These are phyloP conservation scores for Luscinia megarhynchos DNA, from an alignment of 2,797 vertebrate species.

Conservation along the genomic window DNA sequence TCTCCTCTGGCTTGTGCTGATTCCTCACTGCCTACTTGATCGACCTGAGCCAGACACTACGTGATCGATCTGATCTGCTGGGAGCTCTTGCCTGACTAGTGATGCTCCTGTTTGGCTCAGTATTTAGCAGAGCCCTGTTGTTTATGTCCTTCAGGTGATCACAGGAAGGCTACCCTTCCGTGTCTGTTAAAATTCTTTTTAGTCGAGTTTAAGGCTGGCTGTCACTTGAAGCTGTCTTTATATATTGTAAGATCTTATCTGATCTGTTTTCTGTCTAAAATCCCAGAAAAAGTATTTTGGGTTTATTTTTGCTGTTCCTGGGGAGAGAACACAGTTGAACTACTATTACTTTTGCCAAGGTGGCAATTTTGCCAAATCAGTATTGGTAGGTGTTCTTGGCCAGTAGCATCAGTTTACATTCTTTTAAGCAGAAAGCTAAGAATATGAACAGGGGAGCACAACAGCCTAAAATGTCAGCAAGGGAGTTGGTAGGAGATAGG, in stretches of 20 bases:
- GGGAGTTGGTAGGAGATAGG: neutral
- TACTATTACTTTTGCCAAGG: neutral
- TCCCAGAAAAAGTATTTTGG: neutral
- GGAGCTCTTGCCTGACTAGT: neutral
- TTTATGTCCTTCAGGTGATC: neutral
- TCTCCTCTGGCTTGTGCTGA: neutral
- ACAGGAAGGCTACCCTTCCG: rapidly evolving
- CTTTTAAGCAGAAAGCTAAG: neutral
- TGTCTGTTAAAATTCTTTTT: neutral
- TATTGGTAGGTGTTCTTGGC: neutral
- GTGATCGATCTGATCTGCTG: rapidly evolving
- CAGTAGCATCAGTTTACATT: neutral
- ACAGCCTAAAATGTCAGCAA: neutral
- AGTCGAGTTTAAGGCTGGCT: neutral
- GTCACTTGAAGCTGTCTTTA: neutral
- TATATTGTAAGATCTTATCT: neutral
- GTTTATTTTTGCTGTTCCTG: rapidly evolving
- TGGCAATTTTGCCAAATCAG: neutral
- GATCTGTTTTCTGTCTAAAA: neutral
- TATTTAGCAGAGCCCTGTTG: neutral
- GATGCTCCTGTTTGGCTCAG: neutral
- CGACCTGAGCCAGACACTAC: rapidly evolving
- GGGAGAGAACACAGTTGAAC: neutral
- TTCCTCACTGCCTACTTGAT: neutral
- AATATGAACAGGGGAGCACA: neutral